Evolutionary conservation across 2,797 vertebrate species (phyloP).

Genomic region (Sylvilagus floridanus): DNA sequence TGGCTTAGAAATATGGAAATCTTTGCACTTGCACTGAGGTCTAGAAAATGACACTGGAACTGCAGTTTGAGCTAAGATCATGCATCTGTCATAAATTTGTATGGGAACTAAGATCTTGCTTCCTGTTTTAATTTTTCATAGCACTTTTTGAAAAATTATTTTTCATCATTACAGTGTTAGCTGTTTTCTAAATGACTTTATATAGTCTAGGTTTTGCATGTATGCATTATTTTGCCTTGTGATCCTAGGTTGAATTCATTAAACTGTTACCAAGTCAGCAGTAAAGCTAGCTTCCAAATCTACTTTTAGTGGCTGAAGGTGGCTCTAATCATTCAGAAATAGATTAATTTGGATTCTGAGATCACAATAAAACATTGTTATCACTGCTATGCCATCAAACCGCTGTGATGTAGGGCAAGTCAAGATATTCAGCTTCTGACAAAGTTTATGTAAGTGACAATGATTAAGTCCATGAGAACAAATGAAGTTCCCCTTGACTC

Average conservation of each 20-base stretch:
- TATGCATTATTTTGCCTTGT: not conserved
- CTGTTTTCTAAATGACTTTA: constrained; percentile 47
- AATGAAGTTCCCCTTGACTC: constrained; percentile 17
- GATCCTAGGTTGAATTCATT: constrained; percentile 53
- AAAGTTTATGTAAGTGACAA: not conserved
- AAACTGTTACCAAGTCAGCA: constrained; percentile 36
- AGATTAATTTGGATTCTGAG: not conserved
- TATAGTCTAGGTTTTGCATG: constrained; percentile 18
- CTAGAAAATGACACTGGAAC: constrained; percentile 36
- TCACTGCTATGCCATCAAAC: not conserved
- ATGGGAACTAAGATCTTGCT: not conserved
- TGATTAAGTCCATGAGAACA: not conserved
- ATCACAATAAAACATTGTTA: constrained; percentile 15
- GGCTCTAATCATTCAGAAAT: not conserved
- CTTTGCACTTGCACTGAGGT: not conserved
- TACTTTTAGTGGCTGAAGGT: not conserved
- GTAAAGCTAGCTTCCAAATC: constrained; percentile 47
- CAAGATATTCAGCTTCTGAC: constrained; percentile 38
- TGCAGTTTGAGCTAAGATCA: constrained; percentile 20
- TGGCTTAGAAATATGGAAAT: constrained; percentile 44
- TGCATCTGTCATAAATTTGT: not conserved
- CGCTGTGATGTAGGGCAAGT: not conserved
- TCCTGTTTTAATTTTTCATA: constrained; percentile 49
- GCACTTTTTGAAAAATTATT: not conserved
- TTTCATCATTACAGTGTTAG: constrained; percentile 42